Evolutionary conservation across 2,113 vertebrate genomes (phyloP), one percentile per base, ranked within the genome.

Genomic region (Periophthalmus modestus): DNA sequence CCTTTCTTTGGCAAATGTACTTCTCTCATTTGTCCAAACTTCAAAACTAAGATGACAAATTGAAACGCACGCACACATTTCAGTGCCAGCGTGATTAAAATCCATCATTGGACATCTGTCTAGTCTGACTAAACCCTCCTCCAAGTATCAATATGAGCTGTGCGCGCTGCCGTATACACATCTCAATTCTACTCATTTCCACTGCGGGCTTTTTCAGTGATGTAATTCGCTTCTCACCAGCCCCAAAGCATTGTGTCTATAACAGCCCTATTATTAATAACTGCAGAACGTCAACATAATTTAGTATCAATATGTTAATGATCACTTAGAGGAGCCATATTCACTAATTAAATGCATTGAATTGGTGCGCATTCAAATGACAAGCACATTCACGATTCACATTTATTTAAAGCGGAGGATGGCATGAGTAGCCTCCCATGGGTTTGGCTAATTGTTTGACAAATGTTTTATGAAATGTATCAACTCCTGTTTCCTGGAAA

Each of bases 261-360:
- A n/a, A 65, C 34, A 65, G 28, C 9, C 6, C 39, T 10, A 2
- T 33, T 36, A 63, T 63, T 63, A 63, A 63, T 63, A 63, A 36
- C 61, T 36, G 7, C 61, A 63, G 16, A 63, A 63, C 62, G 12
- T 65, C 62, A 65, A n/a, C 62, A n/a, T 39, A 10, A 65, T 65
- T 65, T 65, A 43, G n/a, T 43, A 36, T 43, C 62, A 65, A 21
- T 39, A 65, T 65, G 62, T n/a, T 65, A 65, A 65, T 39, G 62
- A 39, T 39, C 18, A 43, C 21, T 65, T 21, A n/a, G 62, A 39
- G 9, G 62, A 43, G 43, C 33, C 62, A 43, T 19, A 43, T 43
- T 39, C 6, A 10, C 62, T 65, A 65, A 65, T 65, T 65, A 43
- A 65, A 39, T n/a, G 34, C 33, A 19, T 65, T 13, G 16, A 11